A percentile compares a stretch with the other conserved stretches of the same genome.
These are phyloP conservation scores for Tyto alba DNA, from an alignment of 2,113 vertebrate genomes.

Conservation along the genomic window DNA sequence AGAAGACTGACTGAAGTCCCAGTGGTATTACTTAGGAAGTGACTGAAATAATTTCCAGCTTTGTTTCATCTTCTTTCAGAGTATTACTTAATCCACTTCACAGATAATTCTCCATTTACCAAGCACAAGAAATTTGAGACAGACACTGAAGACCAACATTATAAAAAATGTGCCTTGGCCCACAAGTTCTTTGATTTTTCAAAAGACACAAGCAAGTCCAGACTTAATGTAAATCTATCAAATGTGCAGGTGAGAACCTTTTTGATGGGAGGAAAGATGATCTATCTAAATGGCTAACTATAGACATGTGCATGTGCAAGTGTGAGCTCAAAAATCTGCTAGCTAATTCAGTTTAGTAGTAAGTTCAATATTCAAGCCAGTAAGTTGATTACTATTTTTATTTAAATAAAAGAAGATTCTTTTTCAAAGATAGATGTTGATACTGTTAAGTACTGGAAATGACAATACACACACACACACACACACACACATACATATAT, in stretches of 20 bases:
- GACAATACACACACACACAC: neutral
- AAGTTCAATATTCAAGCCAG: neutral
- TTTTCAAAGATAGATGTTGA: neutral
- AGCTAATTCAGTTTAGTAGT: neutral
- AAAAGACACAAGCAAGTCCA: neutral
- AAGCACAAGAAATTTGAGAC: neutral
- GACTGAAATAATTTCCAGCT: neutral
- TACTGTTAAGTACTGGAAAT: neutral
- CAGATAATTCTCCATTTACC: neutral
- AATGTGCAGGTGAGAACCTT: neutral
- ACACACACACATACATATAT: no score
- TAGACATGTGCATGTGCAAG: neutral
- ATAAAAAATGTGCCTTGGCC: neutral
- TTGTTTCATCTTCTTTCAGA: neutral
- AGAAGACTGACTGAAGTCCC: neutral
- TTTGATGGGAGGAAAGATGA: neutral
- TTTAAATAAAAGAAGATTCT: neutral
- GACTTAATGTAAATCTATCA: neutral
- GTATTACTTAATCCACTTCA: neutral
- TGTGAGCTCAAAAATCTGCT: neutral
- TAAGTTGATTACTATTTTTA: neutral
- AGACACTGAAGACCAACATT: neutral
- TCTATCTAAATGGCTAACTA: neutral
- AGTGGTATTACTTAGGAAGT: neutral
- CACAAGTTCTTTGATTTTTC: neutral